A percentile compares a stretch with the other conserved stretches of the same genome.
Evolutionary conservation across 92 coral and sea anemone species (phyloP).

Genomic region (Epizoanthus ramosus): DNA sequence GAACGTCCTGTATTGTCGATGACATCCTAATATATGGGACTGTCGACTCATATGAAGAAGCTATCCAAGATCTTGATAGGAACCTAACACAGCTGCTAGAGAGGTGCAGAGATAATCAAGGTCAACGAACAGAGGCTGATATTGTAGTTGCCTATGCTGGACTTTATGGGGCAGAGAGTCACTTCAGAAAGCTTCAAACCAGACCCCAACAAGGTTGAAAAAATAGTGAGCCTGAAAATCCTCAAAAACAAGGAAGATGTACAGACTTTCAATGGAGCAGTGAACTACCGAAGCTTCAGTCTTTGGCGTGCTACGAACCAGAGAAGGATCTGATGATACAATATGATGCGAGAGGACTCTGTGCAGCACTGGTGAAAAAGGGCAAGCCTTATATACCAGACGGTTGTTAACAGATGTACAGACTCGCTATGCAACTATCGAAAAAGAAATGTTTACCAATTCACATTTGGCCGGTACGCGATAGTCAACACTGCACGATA

Average conservation of each 20-base stretch:
- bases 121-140: constrained; percentile 8
- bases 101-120: constrained; percentile 11
- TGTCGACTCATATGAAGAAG: constrained; percentile 17
- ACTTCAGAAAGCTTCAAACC: constrained; percentile 16
- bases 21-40: constrained; percentile 24
- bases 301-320: constrained; percentile 36
- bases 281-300: constrained; percentile 31
- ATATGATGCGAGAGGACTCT: too few species aligned
- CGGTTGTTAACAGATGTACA: constrained; percentile 23
- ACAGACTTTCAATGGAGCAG: too few species aligned
- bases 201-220: constrained; percentile 27
- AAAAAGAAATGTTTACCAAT: constrained; percentile 24
- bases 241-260: too few species aligned
- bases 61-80: constrained; percentile 15
- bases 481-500: constrained; percentile 23
- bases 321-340: constrained; percentile 47
- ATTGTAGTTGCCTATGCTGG: neutral
- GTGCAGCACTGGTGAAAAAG: too few species aligned
- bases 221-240: too few species aligned
- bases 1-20: constrained; percentile 26
- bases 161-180: constrained; percentile 5
- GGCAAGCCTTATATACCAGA: constrained; percentile 22
- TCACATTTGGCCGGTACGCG: constrained; percentile 5
- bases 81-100: neutral
- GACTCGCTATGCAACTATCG: neutral